Evolutionary conservation across 2,113 vertebrate species (phyloP).

Genomic region (Tretioscincus oriximinensis): DNA sequence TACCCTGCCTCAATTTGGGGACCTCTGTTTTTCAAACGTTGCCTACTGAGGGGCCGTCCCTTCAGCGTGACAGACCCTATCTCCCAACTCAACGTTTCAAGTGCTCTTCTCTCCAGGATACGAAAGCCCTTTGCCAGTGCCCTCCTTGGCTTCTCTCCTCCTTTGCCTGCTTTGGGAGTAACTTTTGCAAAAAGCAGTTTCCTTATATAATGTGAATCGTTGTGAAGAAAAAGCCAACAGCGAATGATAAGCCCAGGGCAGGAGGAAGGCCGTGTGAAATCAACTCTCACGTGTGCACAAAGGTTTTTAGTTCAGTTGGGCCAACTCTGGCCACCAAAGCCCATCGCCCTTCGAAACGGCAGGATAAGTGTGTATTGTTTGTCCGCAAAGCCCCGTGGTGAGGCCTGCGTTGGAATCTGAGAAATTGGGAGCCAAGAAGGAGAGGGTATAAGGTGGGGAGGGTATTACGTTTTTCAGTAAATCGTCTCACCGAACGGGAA

Average conservation of each 20-base stretch:
- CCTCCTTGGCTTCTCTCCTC: constrained; percentile 62
- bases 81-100: constrained; percentile 39
- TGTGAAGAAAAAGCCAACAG: constrained; percentile 42
- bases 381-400: not conserved
- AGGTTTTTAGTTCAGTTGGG: not conserved
- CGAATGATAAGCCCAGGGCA: not conserved
- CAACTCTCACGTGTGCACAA: too few relatives aligned
- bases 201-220: constrained; percentile 88
- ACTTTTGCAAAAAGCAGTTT: constrained; percentile 74
- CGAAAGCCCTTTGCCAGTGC: constrained; percentile 61
- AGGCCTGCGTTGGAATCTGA: not conserved
- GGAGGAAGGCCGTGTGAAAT: not conserved
- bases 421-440: too few relatives aligned
- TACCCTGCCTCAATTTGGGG: not conserved
- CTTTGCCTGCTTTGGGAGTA: constrained; percentile 81
- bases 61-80: not conserved
- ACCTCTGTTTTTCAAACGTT: not conserved
- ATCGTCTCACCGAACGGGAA: too few relatives aligned
- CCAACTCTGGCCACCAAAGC: too few relatives aligned
- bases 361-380: not conserved
- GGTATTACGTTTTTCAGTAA: too few relatives aligned
- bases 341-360: too few relatives aligned
- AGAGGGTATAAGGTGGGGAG: too few relatives aligned
- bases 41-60: not conserved
- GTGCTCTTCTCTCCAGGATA: constrained; percentile 55